These are phyloP conservation scores for Cheilosia impressa DNA, from an alignment of 2,888 invertebrate species.

Conservation along the genomic window DNA sequence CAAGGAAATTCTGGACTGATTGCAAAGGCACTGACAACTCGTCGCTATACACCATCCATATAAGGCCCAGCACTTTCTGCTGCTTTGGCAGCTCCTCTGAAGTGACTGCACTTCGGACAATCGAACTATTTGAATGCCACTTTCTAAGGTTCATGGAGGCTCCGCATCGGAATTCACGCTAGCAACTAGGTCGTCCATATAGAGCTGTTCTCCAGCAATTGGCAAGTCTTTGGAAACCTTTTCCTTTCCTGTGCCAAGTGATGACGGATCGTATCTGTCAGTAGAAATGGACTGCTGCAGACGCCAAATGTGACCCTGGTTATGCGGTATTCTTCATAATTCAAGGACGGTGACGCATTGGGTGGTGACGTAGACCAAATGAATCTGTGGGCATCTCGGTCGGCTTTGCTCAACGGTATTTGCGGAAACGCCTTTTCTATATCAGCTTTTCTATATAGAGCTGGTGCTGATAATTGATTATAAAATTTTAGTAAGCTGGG, in stretches of 20 bases:
- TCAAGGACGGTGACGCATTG: not conserved
- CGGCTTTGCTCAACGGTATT: not conserved
- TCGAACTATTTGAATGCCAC: constrained; percentile 27
- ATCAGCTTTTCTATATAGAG: too few relatives aligned
- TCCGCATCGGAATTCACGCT: constrained; percentile 28
- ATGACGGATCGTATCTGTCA: constrained; percentile 14
- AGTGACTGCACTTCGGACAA: constrained; percentile 6
- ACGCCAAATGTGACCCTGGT: constrained; percentile 35
- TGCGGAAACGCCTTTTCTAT: not conserved
- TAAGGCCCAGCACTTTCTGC: constrained; percentile 34
- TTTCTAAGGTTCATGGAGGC: constrained; percentile 35
- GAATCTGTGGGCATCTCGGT: not conserved
- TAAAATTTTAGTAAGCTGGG: too few relatives aligned
- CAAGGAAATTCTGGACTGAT: constrained; percentile 1
- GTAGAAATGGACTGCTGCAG: constrained; percentile 13
- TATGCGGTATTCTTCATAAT: constrained; percentile 29
- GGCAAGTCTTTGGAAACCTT: constrained; percentile 4
- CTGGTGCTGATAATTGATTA: too few relatives aligned
- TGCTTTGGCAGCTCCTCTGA: constrained; percentile 8
- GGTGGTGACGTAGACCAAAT: constrained; percentile 7
- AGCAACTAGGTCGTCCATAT: constrained; percentile 31
- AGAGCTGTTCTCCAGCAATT: constrained; percentile 19
- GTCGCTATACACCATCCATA: constrained; percentile 14
- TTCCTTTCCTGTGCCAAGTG: not conserved
- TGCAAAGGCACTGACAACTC: constrained; percentile 17